These are phyloP conservation scores for Oreochromis mossambicus DNA, from an alignment of 2,797 vertebrate genomes.

Conservation along the genomic window DNA sequence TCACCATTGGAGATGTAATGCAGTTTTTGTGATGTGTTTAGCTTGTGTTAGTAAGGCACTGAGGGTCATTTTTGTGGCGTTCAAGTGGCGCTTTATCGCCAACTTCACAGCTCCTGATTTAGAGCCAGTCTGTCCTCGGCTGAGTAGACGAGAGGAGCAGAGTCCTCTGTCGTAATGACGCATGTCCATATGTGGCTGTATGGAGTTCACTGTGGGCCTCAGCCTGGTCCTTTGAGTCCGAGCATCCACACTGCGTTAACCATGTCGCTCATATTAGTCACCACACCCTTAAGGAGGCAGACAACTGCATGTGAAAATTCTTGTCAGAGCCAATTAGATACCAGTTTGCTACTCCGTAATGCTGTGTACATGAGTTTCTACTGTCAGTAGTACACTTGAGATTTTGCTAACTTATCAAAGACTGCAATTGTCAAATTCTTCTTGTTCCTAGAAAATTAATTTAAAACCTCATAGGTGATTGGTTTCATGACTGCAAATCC, in stretches of 20 bases:
- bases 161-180: conserved; percentile 9
- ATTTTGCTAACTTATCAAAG: neutral
- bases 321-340: neutral
- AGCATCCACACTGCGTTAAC: neutral
- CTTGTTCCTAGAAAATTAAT: neutral
- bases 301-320: neutral
- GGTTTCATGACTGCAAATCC: neutral
- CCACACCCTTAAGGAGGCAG: neutral
- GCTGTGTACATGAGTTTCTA: neutral
- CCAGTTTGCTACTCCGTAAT: neutral
- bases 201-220: neutral
- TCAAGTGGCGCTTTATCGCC: conserved; percentile 20
- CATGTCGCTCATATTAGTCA: neutral
- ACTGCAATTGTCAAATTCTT: neutral
- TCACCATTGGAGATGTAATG: neutral
- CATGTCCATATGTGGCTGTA: conserved; percentile 3
- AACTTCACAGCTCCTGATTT: conserved; percentile 45
- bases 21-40: neutral
- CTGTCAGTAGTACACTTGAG: neutral
- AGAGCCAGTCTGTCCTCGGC: conserved; percentile 7
- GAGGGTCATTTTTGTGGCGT: neutral
- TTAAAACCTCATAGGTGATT: neutral
- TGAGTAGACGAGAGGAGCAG: neutral
- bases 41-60: neutral
- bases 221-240: neutral